These are phyloP conservation scores for Microtus richardsoni DNA, from an alignment of 2,113 vertebrate genomes.

Conservation along the genomic window DNA sequence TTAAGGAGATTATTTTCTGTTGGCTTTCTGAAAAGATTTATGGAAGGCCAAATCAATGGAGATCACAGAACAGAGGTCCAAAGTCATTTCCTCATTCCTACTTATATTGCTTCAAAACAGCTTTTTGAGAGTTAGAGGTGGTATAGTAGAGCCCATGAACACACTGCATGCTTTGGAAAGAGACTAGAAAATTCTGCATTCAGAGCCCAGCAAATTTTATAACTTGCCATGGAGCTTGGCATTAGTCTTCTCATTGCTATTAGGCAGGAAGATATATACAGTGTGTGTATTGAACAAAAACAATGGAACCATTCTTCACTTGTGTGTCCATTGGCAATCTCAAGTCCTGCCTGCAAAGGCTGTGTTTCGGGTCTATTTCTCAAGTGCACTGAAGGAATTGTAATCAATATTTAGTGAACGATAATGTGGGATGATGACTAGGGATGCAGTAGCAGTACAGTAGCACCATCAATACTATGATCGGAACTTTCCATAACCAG, in stretches of 20 bases:
- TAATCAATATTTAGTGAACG: not conserved
- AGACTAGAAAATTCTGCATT: not conserved
- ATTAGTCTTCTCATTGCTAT: not conserved
- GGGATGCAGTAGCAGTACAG: not conserved
- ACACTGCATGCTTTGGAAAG: not conserved
- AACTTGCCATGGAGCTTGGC: not conserved
- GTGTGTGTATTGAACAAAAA: not conserved
- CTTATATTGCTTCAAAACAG: not conserved
- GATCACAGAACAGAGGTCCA: constrained; percentile 6
- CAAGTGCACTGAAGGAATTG: not conserved
- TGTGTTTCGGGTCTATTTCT: not conserved
- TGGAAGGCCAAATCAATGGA: not conserved
- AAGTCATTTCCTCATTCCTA: not conserved
- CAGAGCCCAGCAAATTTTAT: not conserved
- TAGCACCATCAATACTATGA: not conserved
- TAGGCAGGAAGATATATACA: not conserved
- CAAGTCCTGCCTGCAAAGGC: not conserved
- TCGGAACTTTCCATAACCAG: not conserved
- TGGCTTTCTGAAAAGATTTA: not conserved
- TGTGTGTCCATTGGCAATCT: not conserved
- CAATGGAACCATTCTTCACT: not conserved
- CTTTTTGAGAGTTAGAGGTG: not conserved
- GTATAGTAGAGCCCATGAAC: not conserved
- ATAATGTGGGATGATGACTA: rapidly evolving
- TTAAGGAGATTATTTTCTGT: not conserved